phyloP scores from a whole-genome alignment of 1,140 invertebrate genomes.

The Bombus balteatus region DNA sequence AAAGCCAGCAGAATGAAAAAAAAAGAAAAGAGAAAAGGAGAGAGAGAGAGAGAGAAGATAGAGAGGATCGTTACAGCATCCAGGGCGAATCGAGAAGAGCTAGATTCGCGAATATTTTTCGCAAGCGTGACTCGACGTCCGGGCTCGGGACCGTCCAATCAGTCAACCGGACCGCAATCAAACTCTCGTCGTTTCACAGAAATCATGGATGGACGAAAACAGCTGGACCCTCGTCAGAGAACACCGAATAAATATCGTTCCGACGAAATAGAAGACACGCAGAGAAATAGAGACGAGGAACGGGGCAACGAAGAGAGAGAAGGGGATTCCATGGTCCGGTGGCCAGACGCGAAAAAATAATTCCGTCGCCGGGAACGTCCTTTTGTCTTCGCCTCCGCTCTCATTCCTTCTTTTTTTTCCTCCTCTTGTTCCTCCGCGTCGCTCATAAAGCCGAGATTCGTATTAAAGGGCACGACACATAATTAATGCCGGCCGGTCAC shows the following conservation, averaged over 20 bases:
- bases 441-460: constrained; percentile 57
- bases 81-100: constrained; percentile 31
- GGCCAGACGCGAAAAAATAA: constrained; percentile 54
- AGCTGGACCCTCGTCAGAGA: constrained; percentile 57
- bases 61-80: constrained; percentile 22
- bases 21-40: too few relatives aligned
- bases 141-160: constrained; percentile 38
- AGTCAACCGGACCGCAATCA: constrained; percentile 49
- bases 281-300: constrained; percentile 16
- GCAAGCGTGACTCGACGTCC: constrained; percentile 56
- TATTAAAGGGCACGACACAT: constrained; percentile 64
- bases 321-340: constrained; percentile 34
- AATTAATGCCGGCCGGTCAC: constrained; percentile 66
- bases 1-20: too few relatives aligned
- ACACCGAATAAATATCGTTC: constrained; percentile 55
- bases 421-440: constrained; percentile 2
- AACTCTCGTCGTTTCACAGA: constrained; percentile 52
- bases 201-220: constrained; percentile 48
- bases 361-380: constrained; percentile 46
- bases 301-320: too few relatives aligned
- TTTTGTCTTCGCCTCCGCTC: constrained; percentile 56
- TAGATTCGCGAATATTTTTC: constrained; percentile 25
- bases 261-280: constrained; percentile 38
- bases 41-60: not conserved
- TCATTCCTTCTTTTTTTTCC: not conserved